Evolutionary conservation across 2,888 invertebrate genomes (phyloP).

Genomic region (Drosophila cognata): DNA sequence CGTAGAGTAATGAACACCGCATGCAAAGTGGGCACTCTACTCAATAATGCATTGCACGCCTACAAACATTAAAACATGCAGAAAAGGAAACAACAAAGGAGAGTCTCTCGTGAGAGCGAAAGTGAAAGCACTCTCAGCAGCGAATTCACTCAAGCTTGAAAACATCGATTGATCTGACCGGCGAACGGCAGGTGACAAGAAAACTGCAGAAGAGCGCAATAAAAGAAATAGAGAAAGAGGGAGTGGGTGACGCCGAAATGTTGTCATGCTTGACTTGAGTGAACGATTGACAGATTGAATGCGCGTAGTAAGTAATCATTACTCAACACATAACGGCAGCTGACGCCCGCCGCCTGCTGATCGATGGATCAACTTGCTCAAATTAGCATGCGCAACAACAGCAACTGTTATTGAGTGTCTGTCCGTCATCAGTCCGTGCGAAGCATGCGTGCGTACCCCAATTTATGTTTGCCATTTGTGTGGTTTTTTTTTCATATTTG

Average conservation of each 20-base stretch:
- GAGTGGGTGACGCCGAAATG: constrained; percentile 44
- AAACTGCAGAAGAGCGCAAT: constrained; percentile 55
- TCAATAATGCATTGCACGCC: constrained; percentile 25
- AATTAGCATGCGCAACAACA: constrained; percentile 67
- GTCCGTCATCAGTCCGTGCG: constrained; percentile 6
- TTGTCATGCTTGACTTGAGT: constrained; percentile 52
- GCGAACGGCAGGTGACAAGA: constrained; percentile 66
- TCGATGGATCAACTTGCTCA: constrained; percentile 54
- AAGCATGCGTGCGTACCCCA: constrained; percentile 50
- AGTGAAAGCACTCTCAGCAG: constrained; percentile 67
- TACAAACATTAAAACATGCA: constrained; percentile 5
- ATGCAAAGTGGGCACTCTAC: constrained; percentile 63
- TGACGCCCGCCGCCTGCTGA: constrained; percentile 14
- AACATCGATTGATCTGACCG: constrained; percentile 69
- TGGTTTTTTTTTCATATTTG: constrained; percentile 34
- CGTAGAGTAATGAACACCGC: constrained; percentile 48
- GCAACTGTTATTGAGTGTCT: constrained; percentile 36
- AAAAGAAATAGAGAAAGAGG: constrained; percentile 9
- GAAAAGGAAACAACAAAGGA: constrained; percentile 40
- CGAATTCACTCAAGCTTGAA: constrained; percentile 48
- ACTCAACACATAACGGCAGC: constrained; percentile 60
- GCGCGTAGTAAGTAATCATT: constrained; percentile 65
- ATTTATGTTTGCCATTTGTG: constrained; percentile 49
- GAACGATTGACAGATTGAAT: constrained; percentile 58
- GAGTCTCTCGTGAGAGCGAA: constrained; percentile 38